Conservation (phyloP, 2,797 vertebrate genomes). For the Centropyge bicolor region DNA sequence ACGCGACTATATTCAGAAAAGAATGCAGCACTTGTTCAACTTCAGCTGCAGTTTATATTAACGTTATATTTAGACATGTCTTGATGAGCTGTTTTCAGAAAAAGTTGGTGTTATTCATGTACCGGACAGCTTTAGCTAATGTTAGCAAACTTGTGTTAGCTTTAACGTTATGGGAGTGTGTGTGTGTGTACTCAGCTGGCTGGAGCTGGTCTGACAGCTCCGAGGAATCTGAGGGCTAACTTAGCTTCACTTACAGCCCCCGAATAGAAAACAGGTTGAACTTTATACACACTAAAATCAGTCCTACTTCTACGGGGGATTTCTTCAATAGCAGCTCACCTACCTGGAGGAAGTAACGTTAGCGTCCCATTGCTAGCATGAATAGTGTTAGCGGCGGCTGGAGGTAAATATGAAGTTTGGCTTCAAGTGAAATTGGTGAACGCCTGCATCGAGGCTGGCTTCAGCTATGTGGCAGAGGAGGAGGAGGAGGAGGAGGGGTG, state of each 20-base stretch:
- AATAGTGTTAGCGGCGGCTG: constrained; percentile 5
- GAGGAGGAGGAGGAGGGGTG: constrained; percentile 39
- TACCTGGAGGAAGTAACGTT: constrained; percentile 41
- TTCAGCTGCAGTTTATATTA: accelerated
- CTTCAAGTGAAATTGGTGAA: constrained; percentile 47
- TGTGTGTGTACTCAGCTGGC: constrained; percentile 53
- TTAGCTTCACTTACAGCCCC: constrained; percentile 19
- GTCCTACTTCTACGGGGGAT: accelerated
- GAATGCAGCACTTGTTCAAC: neutral
- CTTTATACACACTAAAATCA: constrained; percentile 2
- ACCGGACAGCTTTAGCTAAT: constrained; percentile 23
- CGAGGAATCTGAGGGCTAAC: constrained; percentile 23
- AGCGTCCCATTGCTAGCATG: constrained; percentile 15
- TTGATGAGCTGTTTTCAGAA: neutral
- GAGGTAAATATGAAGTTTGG: constrained; percentile 65
- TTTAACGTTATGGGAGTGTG: constrained; percentile 15
- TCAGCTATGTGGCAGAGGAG: constrained; percentile 78
- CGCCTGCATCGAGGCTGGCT: constrained; percentile 60
- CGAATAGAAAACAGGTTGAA: neutral
- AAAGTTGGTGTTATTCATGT: neutral
- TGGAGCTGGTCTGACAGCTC: constrained; percentile 74
- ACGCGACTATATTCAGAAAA: constrained; percentile 14
- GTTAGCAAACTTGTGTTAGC: constrained; percentile 57
- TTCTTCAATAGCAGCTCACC: neutral
- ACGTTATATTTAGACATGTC: neutral